Evolutionary conservation across 2,113 vertebrate species (phyloP).

Genomic region (Toxotes jaculatrix): DNA sequence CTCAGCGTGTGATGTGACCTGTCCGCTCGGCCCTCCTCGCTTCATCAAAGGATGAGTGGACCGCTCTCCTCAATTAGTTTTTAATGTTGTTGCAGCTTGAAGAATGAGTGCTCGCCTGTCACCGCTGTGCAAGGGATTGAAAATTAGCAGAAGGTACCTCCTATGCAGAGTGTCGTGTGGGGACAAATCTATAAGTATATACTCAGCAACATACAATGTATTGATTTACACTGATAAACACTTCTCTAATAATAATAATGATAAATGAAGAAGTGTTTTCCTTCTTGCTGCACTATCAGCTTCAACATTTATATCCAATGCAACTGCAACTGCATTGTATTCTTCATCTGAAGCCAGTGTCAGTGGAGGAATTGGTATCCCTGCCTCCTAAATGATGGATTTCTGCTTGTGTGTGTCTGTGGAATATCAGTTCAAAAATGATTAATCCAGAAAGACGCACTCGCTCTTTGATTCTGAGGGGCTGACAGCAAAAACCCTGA

Average conservation of each 20-base stretch:
- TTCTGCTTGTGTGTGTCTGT: slow-evolving; percentile 25
- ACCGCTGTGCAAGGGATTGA: background rate
- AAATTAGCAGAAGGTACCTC: background rate
- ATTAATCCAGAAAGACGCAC: slow-evolving; percentile 37
- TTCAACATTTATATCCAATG: background rate
- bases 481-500: slow-evolving; percentile 41
- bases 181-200: background rate
- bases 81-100: background rate
- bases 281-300: background rate
- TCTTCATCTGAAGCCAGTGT: slow-evolving; percentile 14
- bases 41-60: background rate
- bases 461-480: slow-evolving; percentile 32
- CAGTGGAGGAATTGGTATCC: slow-evolving; percentile 27
- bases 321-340: background rate
- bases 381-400: slow-evolving; percentile 53
- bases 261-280: background rate
- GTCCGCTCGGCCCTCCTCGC: background rate
- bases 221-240: background rate
- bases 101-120: background rate
- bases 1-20: background rate
- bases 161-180: too few relatives aligned
- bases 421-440: slow-evolving; percentile 40
- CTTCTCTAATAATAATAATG: background rate
- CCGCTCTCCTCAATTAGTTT: background rate
- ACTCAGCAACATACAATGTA: background rate